Evolutionary conservation across 2,797 vertebrate species (phyloP).

Genomic region (Danio aesculapii): DNA sequence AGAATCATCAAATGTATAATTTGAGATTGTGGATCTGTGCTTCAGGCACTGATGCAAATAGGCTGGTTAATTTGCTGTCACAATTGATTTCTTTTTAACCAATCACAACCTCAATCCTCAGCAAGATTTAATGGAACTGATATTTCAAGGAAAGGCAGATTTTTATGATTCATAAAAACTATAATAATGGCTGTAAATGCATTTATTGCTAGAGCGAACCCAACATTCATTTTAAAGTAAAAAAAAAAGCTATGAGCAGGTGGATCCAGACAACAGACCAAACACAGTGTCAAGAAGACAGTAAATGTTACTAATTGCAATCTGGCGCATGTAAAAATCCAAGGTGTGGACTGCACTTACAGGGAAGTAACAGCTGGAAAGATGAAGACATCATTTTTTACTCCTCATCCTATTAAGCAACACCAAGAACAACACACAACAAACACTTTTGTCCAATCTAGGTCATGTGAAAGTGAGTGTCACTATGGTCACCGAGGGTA

Average conservation of each 20-base stretch:
- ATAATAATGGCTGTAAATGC: neutral
- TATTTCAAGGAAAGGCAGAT: slow-evolving; percentile 13
- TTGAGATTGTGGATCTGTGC: neutral
- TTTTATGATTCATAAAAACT: neutral
- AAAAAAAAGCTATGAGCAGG: neutral
- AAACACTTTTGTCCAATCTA: slow-evolving; percentile 79
- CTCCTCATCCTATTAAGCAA: slow-evolving; percentile 70
- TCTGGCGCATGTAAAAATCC: slow-evolving; percentile 50
- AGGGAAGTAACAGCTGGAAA: slow-evolving; percentile 56
- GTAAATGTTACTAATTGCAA: slow-evolving; percentile 13
- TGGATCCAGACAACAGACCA: neutral
- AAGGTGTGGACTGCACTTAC: neutral
- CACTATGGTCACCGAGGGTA: slow-evolving; percentile 64
- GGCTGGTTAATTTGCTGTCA: slow-evolving; percentile 45
- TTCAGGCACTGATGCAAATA: slow-evolving; percentile 17
- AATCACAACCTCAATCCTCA: neutral
- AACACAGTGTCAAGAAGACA: neutral
- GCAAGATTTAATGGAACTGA: neutral
- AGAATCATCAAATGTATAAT: slow-evolving; percentile 19
- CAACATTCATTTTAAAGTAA: neutral
- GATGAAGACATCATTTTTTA: slow-evolving; percentile 67
- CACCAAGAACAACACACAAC: slow-evolving; percentile 73
- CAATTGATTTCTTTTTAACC: slow-evolving; percentile 37
- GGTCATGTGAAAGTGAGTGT: slow-evolving; percentile 78
- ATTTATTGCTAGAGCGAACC: neutral